These are phyloP conservation scores for Craniophora ligustri DNA, from an alignment of 2,888 invertebrate species.

Conservation along the genomic window DNA sequence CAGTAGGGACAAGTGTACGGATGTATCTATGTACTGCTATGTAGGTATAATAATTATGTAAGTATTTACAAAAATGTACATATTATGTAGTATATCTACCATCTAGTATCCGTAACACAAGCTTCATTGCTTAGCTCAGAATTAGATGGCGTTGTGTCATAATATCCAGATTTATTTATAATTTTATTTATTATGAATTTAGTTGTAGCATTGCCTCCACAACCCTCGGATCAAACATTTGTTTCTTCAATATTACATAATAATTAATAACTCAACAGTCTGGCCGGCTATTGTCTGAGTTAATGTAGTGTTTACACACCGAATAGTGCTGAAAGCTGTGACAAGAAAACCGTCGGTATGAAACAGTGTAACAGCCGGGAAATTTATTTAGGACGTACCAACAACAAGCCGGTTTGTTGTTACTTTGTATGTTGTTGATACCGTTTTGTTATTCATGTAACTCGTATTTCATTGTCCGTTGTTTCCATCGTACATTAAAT, in stretches of 20 bases:
- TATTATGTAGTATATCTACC: no score
- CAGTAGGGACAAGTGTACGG: no score
- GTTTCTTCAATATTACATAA: not conserved
- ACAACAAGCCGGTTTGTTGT: not conserved
- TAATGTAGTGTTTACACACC: conserved; percentile 56
- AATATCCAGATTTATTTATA: no score
- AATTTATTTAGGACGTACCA: conserved; percentile 25
- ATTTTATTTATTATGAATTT: no score
- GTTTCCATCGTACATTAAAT: not conserved
- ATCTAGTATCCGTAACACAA: no score
- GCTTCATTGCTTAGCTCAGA: no score
- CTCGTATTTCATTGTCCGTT: not conserved
- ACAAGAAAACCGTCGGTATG: conserved; percentile 37
- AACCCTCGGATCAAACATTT: no score
- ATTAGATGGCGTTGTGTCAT: no score
- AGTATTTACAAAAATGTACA: no score
- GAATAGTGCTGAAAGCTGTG: conserved; percentile 30
- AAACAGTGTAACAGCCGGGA: conserved; percentile 15
- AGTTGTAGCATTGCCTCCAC: no score
- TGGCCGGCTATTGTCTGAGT: conserved; percentile 58
- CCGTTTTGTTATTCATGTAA: not conserved
- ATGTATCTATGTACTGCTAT: no score
- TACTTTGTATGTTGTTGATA: not conserved
- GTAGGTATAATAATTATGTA: no score
- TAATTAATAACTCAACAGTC: conserved; percentile 26